Base-by-base conservation (phyloP, 1,140 invertebrate species). In the Hyphantria cunea region DNA sequence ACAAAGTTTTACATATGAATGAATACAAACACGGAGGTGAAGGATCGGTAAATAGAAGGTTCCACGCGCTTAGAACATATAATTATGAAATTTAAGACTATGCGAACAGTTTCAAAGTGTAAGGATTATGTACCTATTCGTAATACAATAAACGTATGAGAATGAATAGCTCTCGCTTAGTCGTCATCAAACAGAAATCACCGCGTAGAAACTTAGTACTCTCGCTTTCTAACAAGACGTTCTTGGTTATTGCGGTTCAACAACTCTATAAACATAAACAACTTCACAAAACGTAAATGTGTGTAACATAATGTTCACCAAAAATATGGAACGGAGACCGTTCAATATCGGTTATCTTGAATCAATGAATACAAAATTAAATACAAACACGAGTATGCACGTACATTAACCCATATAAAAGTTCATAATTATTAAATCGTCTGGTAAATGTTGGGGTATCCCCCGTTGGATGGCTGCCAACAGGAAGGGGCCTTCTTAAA, bases 211-310 rank as follows among this genome's bases (percentile, higher is more conserved):
- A 25, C 17, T 25, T 79, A 72, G 59, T 74, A 84, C 84, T 86
- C 79, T 89, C 86, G 75, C 86, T 89, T 82, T 89, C 81, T 60
- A 72, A 74, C 72, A 80, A 82, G 79, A 82, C 82, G 84, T 68
- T 71, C 75, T 75, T 67, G 77, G 72, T 76, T 74, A 64, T 68
- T 74, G 74, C 68, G 76, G 67, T 60, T 79, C 64, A 59, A 75
- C 74, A 80, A 78, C 67, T 79, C 71, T 78, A 78, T 72, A 80
- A 76, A 80, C 72, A 77, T 58, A 77, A 74, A 69, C 65, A 83
- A n/a, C n/a, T n/a, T n/a, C n/a, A n/a, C 74, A 82, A 74, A 83
- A 82, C 73, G 67, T 53, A 68, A 67, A 76, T 71, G 65, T 70
- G 67, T 60, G 68, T 70, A 60, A 53, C 72, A 74, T 78, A 78